Evolutionary conservation across 1,140 invertebrate species (phyloP), one percentile per base, ranked within the genome.

Genomic region (Leptinotarsa undecemlineata): DNA sequence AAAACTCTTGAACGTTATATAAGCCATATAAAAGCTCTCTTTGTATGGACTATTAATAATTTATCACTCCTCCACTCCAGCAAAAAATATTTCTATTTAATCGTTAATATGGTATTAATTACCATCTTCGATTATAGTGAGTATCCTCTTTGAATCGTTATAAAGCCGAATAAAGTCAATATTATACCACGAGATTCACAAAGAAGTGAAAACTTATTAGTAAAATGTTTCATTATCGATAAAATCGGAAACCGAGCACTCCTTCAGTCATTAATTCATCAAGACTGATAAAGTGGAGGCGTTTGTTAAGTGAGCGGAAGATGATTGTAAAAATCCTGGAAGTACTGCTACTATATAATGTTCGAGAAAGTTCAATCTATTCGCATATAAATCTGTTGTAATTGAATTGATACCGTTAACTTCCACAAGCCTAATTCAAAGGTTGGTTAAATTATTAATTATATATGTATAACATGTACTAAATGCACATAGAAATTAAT

Each of bases 251-350:
- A 57, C n/a, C 51, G 17, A 15, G 51, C 51, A 57, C 51, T 57
- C 51, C 51, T 57, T 57, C n/a, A 19, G 51, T 17, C n/a, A 57
- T 57, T 4, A 57, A 57, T 57, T 57, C 4, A n/a, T 57, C n/a
- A 15, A 57, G 51, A 57, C n/a, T 19, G 51, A 57, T 57, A n/a
- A 19, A 17, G 51, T 57, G 51, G 51, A 57, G 51, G 51, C 15
- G 51, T 57, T 57, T 57, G 51, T 57, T 42, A 57, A 57, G n/a
- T n/a, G 51, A 57, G n/a, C 51, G n/a, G 51, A 57, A 57, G 51
- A 57, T 57, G 15, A 8, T 19, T 15, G 1, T 57, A 17, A 57
- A 57, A 57, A 57, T 57, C 4, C 2, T 42, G 33, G 8, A 42
- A 42, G 33, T 42, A 42, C 33, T 3, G 33, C 33, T 42, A 42